These are phyloP conservation scores for Tychaedon coryphoeus DNA, from an alignment of 2,113 vertebrate genomes.

Conservation along the genomic window DNA sequence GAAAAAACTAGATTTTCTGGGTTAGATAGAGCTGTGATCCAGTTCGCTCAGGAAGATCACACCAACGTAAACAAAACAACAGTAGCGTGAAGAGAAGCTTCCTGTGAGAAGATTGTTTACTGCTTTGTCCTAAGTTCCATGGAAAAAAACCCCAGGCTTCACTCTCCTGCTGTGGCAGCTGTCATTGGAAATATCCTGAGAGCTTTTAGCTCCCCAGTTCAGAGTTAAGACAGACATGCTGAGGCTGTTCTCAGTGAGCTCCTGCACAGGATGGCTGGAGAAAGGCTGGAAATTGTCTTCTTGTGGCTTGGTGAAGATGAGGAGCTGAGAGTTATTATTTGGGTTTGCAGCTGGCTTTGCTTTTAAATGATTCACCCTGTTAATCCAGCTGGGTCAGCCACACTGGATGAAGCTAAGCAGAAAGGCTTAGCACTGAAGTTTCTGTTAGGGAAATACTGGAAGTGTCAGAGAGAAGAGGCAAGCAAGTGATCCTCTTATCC, in stretches of 20 bases:
- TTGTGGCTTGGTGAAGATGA: neutral
- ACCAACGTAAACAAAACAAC: slow-evolving; percentile 5
- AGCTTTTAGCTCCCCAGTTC: neutral
- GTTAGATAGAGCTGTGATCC: slow-evolving; percentile 3
- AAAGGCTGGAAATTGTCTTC: neutral
- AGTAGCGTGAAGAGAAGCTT: neutral
- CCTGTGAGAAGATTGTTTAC: neutral
- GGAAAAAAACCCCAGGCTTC: neutral
- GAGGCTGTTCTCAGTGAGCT: neutral
- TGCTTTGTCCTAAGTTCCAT: neutral
- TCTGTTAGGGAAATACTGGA: neutral
- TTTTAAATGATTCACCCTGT: neutral
- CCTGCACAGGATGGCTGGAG: neutral
- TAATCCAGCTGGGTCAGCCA: neutral
- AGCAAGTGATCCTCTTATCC: neutral
- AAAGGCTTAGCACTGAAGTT: neutral
- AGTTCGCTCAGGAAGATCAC: neutral
- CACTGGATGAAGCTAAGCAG: neutral
- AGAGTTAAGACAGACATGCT: neutral
- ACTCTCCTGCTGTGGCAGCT: neutral
- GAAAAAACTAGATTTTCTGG: slow-evolving; percentile 1
- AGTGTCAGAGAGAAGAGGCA: neutral
- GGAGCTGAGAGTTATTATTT: neutral
- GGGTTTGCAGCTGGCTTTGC: neutral
- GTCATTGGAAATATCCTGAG: neutral